A percentile compares a stretch with the other conserved stretches of the same genome.
phyloP scores from a whole-genome alignment of 2,113 vertebrate species.

The Istiophorus platypterus region DNA sequence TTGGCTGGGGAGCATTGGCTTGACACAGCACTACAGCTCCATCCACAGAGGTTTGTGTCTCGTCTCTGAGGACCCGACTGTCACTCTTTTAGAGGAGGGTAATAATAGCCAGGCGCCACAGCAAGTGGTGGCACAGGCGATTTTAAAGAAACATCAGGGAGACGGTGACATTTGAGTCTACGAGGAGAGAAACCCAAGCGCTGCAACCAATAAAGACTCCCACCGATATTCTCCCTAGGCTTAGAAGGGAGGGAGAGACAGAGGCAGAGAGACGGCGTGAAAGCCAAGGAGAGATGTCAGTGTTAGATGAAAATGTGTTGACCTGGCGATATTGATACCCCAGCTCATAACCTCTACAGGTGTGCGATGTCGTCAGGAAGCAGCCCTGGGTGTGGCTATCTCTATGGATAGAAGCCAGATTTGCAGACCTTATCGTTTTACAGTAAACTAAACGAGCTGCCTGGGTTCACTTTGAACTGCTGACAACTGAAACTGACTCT shows the following conservation, averaged over 20 bases:
- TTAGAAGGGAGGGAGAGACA: slow-evolving; percentile 51
- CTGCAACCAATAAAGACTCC: slow-evolving; percentile 80
- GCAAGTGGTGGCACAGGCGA: slow-evolving; percentile 79
- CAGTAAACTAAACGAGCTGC: slow-evolving; percentile 26
- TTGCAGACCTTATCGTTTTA: slow-evolving; percentile 67
- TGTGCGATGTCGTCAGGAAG: slow-evolving; percentile 65
- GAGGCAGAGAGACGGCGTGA: slow-evolving; percentile 37
- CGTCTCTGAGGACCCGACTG: slow-evolving; percentile 81
- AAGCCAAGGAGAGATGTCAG: slow-evolving; percentile 73
- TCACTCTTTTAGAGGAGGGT: slow-evolving; percentile 86
- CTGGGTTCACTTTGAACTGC: slow-evolving; percentile 28
- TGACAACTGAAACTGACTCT: slow-evolving; percentile 41
- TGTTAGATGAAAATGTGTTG: slow-evolving; percentile 83
- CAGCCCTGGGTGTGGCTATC: slow-evolving; percentile 67
- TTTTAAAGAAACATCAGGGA: slow-evolving; percentile 84
- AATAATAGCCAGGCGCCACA: slow-evolving; percentile 85
- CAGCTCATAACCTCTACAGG: slow-evolving; percentile 79
- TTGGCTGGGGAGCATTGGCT: slow-evolving; percentile 74
- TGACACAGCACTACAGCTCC: slow-evolving; percentile 77
- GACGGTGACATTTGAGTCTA: slow-evolving; percentile 85
- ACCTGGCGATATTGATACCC: slow-evolving; percentile 81
- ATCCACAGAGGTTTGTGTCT: slow-evolving; percentile 80
- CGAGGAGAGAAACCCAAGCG: slow-evolving; percentile 77
- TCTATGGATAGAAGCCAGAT: slow-evolving; percentile 56
- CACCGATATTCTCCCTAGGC: slow-evolving; percentile 76